Percentiles rank a stretch among this genome's conserved stretches.
Conservation (phyloP, 2,888 invertebrate species). For the Himalopsyche kuldschensis region DNA sequence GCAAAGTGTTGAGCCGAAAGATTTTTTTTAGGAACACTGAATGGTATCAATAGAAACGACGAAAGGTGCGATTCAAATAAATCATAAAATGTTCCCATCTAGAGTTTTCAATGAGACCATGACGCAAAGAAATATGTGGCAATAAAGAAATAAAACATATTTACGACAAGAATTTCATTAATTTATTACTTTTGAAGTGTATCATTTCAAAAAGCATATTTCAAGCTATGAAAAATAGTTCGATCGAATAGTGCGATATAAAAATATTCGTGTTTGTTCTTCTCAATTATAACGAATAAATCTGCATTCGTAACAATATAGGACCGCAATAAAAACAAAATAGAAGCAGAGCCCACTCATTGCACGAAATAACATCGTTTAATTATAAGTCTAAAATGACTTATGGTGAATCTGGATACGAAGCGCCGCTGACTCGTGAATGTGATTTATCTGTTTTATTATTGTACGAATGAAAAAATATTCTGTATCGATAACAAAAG, state of each 20-base stretch:
- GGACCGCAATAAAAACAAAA: slow-evolving; percentile 1
- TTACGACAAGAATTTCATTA: not conserved
- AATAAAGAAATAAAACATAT: not conserved
- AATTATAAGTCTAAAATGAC: slow-evolving; percentile 34
- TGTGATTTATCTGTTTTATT: slow-evolving; percentile 27
- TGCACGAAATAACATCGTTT: slow-evolving; percentile 25
- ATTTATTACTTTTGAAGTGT: not conserved
- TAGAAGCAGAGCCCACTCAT: slow-evolving; percentile 20
- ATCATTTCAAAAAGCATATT: not conserved
- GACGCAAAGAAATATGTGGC: not conserved
- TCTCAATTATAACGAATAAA: slow-evolving; percentile 12
- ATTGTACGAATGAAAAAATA: slow-evolving; percentile 4
- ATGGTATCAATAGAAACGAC: too few species aligned
- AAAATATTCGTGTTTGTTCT: not conserved
- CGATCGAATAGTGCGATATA: not conserved
- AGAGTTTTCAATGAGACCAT: not conserved
- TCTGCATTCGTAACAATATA: slow-evolving; percentile 14
- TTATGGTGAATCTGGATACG: slow-evolving; percentile 34
- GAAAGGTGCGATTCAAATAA: not conserved
- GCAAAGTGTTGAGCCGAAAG: too few species aligned
- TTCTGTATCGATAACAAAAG: slow-evolving; percentile 11
- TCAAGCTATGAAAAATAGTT: not conserved
- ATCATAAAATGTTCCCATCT: not conserved
- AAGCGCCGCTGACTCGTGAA: slow-evolving; percentile 30
- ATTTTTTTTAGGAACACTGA: too few species aligned